Conservation (phyloP, 2,113 vertebrate genomes). For the Caloenas nicobarica region DNA sequence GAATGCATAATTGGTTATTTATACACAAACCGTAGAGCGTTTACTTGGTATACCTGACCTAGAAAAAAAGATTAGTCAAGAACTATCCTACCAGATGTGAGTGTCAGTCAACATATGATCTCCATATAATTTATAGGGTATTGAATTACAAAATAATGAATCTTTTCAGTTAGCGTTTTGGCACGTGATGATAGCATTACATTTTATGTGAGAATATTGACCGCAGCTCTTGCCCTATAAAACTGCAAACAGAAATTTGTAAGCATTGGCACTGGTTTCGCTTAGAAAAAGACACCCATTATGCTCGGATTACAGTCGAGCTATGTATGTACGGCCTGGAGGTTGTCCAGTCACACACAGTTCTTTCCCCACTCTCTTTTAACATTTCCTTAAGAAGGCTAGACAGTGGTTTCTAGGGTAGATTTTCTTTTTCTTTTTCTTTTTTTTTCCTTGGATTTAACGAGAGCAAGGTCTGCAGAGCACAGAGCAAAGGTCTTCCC, state of each 20-base stretch:
- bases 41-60: conserved; percentile 61
- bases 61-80: conserved; percentile 32
- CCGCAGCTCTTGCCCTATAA: conserved; percentile 72
- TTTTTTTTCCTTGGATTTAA: not conserved
- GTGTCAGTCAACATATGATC: conserved; percentile 66
- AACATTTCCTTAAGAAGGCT: conserved; percentile 61
- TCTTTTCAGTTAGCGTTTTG: conserved; percentile 76
- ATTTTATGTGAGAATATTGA: conserved; percentile 71
- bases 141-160: conserved; percentile 81
- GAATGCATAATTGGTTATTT: conserved; percentile 76
- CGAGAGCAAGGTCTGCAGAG: not conserved
- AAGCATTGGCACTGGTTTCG: conserved; percentile 65
- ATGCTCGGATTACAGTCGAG: conserved; percentile 72
- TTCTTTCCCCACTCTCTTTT: conserved; percentile 35
- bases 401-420: conserved; percentile 68
- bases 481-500: conserved; percentile 21
- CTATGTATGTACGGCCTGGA: conserved; percentile 75
- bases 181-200: conserved; percentile 68
- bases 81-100: conserved; percentile 64
- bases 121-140: conserved; percentile 74
- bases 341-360: conserved; percentile 64
- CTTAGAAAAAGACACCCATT: conserved; percentile 72
- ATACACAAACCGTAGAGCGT: conserved; percentile 50
- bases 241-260: conserved; percentile 78
- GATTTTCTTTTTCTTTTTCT: not conserved